These are phyloP conservation scores for Eristalis tenax DNA, from an alignment of 2,888 invertebrate species.

Conservation along the genomic window DNA sequence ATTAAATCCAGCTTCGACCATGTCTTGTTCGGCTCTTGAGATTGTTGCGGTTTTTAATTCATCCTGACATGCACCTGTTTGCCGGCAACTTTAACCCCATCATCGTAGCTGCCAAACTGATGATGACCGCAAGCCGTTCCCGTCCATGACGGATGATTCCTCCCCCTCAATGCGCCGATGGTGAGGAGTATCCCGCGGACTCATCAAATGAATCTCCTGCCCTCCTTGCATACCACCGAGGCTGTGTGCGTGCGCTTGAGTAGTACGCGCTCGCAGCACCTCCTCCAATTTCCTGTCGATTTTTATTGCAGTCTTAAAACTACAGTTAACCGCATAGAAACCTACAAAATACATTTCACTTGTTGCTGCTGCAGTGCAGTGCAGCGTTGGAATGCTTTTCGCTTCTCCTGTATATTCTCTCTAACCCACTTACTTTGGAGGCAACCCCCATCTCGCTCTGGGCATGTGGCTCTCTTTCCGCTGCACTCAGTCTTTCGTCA, in stretches of 20 bases:
- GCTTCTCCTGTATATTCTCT: neutral
- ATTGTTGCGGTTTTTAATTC: conserved; percentile 58
- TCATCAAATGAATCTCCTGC: conserved; percentile 3
- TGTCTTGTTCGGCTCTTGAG: conserved; percentile 30
- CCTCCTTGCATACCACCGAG: neutral
- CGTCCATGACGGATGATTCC: conserved; percentile 24
- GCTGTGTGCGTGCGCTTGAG: neutral
- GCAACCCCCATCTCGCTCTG: neutral
- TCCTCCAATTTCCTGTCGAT: conserved; percentile 68
- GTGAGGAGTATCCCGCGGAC: neutral
- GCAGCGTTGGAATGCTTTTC: conserved; percentile 3
- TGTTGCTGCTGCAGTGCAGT: neutral
- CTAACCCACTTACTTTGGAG: conserved; percentile 57
- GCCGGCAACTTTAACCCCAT: conserved; percentile 46
- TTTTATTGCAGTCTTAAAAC: conserved; percentile 64
- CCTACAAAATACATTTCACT: conserved; percentile 55
- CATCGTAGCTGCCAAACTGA: conserved; percentile 46
- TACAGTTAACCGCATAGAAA: conserved; percentile 65
- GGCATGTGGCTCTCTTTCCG: neutral
- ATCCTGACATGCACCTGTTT: conserved; percentile 66
- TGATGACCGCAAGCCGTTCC: conserved; percentile 53
- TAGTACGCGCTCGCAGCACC: neutral
- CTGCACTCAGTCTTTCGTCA: neutral
- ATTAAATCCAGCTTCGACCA: conserved; percentile 39
- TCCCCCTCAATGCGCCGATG: neutral